Conservation (phyloP, 2,888 invertebrate species). For the Anthrax anthrax region DNA sequence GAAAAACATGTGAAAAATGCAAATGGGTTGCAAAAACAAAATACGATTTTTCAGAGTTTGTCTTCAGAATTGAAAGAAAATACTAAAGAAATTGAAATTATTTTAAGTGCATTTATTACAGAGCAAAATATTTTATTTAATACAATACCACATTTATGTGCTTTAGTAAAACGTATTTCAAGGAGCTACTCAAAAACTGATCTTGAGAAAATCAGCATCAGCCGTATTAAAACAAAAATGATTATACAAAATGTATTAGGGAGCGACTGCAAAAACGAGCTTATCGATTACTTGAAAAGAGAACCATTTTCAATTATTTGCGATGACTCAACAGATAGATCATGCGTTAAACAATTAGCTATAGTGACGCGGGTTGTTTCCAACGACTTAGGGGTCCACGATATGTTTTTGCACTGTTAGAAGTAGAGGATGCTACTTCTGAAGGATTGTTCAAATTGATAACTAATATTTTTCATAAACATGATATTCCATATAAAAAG, state of each 20-base stretch:
- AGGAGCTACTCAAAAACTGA: background rate
- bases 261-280: background rate
- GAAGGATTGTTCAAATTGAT: background rate
- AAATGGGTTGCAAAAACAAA: background rate
- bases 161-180: background rate
- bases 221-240: background rate
- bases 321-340: background rate
- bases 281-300: background rate
- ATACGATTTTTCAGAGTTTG: no score
- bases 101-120: background rate
- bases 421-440: background rate
- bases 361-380: background rate
- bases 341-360: background rate
- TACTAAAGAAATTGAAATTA: background rate
- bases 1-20: background rate
- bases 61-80: background rate
- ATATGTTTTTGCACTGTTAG: background rate
- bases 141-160: background rate
- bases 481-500: background rate
- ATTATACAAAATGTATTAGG: background rate
- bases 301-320: background rate
- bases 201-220: background rate
- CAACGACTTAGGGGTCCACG: background rate
- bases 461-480: background rate
- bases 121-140: background rate